Evolutionary conservation across 2,113 vertebrate genomes (phyloP).

Genomic region (Bos taurus): DNA sequence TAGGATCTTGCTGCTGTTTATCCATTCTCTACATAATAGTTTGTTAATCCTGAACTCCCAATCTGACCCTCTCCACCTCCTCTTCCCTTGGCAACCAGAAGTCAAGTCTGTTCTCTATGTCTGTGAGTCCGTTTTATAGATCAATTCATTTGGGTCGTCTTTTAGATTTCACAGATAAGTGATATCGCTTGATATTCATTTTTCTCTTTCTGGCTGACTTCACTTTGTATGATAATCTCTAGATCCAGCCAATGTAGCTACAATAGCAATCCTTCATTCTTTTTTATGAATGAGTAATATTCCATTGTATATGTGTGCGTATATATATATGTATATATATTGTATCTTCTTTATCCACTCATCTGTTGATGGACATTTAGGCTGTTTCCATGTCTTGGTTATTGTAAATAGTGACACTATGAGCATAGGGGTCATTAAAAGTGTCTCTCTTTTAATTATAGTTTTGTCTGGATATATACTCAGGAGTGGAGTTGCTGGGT

Average conservation of each 20-base stretch:
- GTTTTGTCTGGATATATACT: background rate
- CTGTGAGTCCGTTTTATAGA: background rate
- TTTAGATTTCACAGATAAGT: background rate
- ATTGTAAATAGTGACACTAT: background rate
- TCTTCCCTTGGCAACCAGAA: background rate
- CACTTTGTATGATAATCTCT: background rate
- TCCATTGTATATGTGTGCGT: background rate
- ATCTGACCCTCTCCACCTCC: background rate
- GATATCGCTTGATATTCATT: background rate
- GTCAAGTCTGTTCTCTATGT: background rate
- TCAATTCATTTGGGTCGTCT: background rate
- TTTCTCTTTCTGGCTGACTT: background rate
- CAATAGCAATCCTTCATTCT: background rate
- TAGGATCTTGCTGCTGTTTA: background rate
- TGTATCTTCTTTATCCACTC: background rate
- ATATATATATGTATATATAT: fast-evolving
- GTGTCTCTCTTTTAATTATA: background rate
- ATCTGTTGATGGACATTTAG: background rate
- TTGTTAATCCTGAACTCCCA: background rate
- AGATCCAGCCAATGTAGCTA: background rate
- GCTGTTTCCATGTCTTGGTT: background rate
- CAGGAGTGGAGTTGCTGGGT: background rate
- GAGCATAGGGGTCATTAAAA: background rate
- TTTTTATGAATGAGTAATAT: background rate
- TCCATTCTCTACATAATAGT: background rate